Percentiles rank a stretch among this genome's conserved stretches.
These are phyloP conservation scores for Brachionus asplanchnoidis DNA, from an alignment of 1,140 invertebrate species.

Conservation along the genomic window DNA sequence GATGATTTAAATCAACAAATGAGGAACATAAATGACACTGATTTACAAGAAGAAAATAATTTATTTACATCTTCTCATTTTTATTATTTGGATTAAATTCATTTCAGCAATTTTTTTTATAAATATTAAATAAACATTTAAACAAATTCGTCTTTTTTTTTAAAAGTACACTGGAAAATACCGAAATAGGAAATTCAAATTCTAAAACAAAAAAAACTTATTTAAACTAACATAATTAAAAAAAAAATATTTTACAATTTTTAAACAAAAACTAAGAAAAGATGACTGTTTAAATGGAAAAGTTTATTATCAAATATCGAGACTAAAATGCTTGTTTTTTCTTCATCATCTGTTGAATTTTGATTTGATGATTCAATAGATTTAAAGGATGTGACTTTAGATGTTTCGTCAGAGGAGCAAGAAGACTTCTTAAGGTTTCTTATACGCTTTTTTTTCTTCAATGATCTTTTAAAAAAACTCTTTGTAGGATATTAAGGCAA, in stretches of 20 bases:
- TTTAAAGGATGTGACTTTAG: not conserved
- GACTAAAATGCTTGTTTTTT: not conserved
- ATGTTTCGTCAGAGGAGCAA: not conserved
- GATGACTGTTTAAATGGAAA: not conserved
- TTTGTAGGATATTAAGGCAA: not conserved
- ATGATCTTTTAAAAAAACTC: slow-evolving; percentile 6
- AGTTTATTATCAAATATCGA: not conserved
- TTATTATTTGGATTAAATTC: slow-evolving; percentile 10
- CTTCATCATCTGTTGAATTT: slow-evolving; percentile 5
- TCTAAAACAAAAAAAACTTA: not conserved
- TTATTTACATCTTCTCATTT: not conserved
- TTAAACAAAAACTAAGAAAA: not conserved
- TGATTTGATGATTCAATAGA: not conserved
- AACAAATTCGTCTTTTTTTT: slow-evolving; percentile 13
- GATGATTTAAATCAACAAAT: slow-evolving; percentile 12
- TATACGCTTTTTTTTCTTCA: not conserved
- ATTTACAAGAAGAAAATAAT: not conserved
- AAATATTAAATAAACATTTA: slow-evolving; percentile 6
- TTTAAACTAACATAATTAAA: not conserved
- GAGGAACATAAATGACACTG: not conserved
- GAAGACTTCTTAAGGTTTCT: not conserved
- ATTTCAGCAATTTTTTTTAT: not conserved
- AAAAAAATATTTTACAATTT: not conserved
- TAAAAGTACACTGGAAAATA: not conserved
- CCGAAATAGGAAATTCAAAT: not conserved